These are phyloP conservation scores for Darevskia nairensis DNA, from an alignment of 2,797 vertebrate genomes.

Conservation along the genomic window DNA sequence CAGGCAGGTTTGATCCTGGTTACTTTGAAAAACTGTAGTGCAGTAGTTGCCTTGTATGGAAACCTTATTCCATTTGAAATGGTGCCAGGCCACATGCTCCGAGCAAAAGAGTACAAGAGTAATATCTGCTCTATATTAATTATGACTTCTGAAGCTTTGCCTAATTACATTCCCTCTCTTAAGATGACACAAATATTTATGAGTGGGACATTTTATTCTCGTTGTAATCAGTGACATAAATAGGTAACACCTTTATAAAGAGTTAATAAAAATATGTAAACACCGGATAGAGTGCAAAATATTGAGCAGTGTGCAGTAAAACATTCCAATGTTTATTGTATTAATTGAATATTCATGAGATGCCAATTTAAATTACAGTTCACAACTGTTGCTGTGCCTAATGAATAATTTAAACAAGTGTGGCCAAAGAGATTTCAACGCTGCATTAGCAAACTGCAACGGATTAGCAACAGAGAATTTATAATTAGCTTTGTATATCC, in stretches of 20 bases:
- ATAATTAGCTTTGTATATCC: slow-evolving; percentile 84
- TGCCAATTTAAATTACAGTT: slow-evolving; percentile 94
- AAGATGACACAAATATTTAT: slow-evolving; percentile 72
- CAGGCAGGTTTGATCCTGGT: background rate
- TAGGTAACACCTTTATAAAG: slow-evolving; percentile 75
- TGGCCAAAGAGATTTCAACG: slow-evolving; percentile 88
- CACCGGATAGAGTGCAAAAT: slow-evolving; percentile 77
- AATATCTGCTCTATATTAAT: slow-evolving; percentile 51
- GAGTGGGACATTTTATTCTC: slow-evolving; percentile 69
- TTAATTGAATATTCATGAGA: slow-evolving; percentile 92
- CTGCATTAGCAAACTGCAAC: slow-evolving; percentile 86
- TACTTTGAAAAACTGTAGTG: background rate
- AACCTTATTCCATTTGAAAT: slow-evolving; percentile 42
- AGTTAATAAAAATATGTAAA: slow-evolving; percentile 84
- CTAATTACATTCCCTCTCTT: slow-evolving; percentile 71
- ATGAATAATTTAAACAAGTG: slow-evolving; percentile 94
- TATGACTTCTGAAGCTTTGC: slow-evolving; percentile 68
- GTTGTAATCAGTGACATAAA: slow-evolving; percentile 71
- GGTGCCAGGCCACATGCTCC: slow-evolving; percentile 1
- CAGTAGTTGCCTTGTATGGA: background rate
- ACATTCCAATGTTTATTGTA: slow-evolving; percentile 89
- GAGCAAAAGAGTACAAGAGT: slow-evolving; percentile 47
- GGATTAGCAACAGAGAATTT: slow-evolving; percentile 86
- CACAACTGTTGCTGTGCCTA: slow-evolving; percentile 89
- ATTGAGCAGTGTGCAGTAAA: slow-evolving; percentile 80